A percentile compares a stretch with the other conserved stretches of the same genome.
phyloP scores from a whole-genome alignment of 2,888 invertebrate species.

The Dolichopus griseipennis region DNA sequence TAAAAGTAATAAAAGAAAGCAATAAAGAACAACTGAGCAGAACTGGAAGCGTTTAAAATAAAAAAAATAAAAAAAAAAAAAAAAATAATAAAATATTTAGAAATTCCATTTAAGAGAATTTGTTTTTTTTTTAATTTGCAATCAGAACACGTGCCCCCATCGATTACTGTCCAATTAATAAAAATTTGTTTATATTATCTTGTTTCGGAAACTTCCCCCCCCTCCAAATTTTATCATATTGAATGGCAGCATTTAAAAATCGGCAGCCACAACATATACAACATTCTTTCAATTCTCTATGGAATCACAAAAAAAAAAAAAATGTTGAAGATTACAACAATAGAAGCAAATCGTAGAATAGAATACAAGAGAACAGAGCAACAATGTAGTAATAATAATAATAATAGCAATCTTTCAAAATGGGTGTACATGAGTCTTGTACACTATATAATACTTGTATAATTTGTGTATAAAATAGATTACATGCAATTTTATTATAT shows the following conservation, averaged over 20 bases:
- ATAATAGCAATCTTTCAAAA: too few species aligned
- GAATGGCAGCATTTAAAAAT: neutral
- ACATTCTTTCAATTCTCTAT: neutral
- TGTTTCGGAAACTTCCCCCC: neutral
- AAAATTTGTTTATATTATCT: neutral
- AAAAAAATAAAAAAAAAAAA: neutral
- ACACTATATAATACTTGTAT: too few species aligned
- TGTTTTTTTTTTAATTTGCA: neutral
- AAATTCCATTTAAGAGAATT: neutral
- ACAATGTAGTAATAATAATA: too few species aligned
- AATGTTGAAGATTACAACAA: too few species aligned
- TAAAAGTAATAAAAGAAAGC: neutral
- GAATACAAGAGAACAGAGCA: too few species aligned
- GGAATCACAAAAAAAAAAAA: neutral
- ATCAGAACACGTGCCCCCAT: neutral
- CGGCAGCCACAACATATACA: neutral
- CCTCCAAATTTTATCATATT: neutral
- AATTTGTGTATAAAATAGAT: neutral
- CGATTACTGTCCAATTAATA: constrained; percentile 6
- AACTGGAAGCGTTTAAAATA: neutral
- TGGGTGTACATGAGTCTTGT: too few species aligned
- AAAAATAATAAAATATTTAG: neutral
- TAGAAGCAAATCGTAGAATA: too few species aligned
- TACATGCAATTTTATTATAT: neutral
- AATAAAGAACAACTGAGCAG: neutral